These are phyloP conservation scores for Alethe castanea DNA, from an alignment of 2,113 vertebrate genomes.

Conservation along the genomic window DNA sequence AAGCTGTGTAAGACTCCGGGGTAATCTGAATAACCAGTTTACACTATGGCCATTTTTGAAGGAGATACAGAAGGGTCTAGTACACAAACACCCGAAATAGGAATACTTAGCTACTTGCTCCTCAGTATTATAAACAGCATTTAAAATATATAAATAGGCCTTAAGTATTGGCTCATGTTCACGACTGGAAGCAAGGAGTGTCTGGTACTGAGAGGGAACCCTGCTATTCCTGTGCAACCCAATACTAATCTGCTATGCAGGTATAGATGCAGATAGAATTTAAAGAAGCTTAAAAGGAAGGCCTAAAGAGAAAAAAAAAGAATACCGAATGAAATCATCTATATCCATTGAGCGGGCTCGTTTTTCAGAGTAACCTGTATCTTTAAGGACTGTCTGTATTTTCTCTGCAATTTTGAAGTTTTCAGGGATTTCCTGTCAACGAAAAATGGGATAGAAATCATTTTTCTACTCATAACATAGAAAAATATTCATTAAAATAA, in stretches of 20 bases:
- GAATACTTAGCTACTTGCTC: neutral
- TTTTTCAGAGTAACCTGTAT: conserved; percentile 85
- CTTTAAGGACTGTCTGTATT: conserved; percentile 84
- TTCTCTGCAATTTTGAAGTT: conserved; percentile 91
- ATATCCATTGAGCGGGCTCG: conserved; percentile 94
- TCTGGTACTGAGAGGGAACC: neutral
- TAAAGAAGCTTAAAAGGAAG: neutral
- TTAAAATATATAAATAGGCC: neutral
- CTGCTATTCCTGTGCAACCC: neutral
- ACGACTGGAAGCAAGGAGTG: neutral
- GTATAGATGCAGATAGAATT: neutral
- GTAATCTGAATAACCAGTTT: neutral
- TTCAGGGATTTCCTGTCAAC: conserved; percentile 83
- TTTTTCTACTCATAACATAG: neutral
- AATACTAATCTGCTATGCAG: fast-evolving
- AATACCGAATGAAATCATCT: conserved; percentile 96
- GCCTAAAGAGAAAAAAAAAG: neutral
- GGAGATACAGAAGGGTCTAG: neutral
- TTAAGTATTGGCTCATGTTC: neutral
- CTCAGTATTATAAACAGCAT: neutral
- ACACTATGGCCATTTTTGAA: neutral
- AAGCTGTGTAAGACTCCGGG: neutral
- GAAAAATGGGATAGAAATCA: conserved; percentile 48
- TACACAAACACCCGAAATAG: neutral
- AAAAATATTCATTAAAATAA: neutral